phyloP scores from a whole-genome alignment of 2,888 invertebrate genomes.

The Nasonia oneida region DNA sequence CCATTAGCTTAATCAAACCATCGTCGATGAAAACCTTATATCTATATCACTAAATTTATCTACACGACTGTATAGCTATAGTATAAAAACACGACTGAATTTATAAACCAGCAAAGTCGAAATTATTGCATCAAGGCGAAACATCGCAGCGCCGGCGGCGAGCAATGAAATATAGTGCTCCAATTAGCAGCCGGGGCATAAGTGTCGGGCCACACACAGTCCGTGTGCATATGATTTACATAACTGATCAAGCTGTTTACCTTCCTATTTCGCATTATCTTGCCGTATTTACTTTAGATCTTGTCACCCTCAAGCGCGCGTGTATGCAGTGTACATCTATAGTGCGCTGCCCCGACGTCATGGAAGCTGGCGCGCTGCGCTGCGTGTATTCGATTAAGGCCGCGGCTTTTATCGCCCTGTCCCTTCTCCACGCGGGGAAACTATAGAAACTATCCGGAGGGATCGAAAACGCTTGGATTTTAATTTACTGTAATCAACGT shows the following conservation, averaged over 20 bases:
- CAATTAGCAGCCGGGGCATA: slow-evolving; percentile 20
- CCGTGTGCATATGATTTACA: slow-evolving; percentile 42
- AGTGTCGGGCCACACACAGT: not conserved
- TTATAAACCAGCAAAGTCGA: too few species aligned
- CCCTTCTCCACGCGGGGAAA: too few species aligned
- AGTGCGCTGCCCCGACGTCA: not conserved
- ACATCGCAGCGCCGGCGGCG: not conserved
- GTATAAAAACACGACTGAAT: too few species aligned
- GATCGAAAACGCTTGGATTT: not conserved
- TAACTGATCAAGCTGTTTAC: slow-evolving; percentile 53
- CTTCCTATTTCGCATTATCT: slow-evolving; percentile 56
- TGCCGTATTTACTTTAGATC: slow-evolving; percentile 54
- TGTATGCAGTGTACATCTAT: not conserved
- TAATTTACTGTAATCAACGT: not conserved
- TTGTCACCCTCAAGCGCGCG: slow-evolving; percentile 28
- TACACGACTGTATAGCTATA: too few species aligned
- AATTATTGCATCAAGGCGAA: too few species aligned
- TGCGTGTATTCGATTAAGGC: slow-evolving; percentile 37
- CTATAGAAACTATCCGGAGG: not conserved
- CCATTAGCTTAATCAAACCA: not conserved
- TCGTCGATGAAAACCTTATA: too few species aligned
- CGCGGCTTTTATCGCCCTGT: slow-evolving; percentile 10
- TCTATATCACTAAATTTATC: too few species aligned
- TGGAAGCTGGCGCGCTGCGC: not conserved
- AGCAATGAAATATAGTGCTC: slow-evolving; percentile 27